Percentiles rank a stretch among this genome's conserved stretches.
phyloP scores from a whole-genome alignment of 2,113 vertebrate species.

The Trogon melanurus region DNA sequence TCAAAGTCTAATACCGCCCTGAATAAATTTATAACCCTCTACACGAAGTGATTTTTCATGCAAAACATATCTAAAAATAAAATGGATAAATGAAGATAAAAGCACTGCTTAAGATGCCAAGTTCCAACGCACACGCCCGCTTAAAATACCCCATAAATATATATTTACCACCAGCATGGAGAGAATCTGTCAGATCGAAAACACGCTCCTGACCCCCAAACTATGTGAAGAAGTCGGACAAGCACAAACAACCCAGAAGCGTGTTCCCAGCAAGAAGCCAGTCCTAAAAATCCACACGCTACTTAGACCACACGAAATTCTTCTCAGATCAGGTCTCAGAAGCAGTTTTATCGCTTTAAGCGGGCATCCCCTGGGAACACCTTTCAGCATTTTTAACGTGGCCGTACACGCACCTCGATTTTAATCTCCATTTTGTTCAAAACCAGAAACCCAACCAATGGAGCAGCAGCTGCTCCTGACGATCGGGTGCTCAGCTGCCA shows the following conservation, averaged over 20 bases:
- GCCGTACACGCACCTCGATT: not conserved
- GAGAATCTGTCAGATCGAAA: not conserved
- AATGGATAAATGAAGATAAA: not conserved
- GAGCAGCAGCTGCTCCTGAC: not conserved
- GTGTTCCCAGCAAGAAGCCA: accelerated
- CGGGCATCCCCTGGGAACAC: not conserved
- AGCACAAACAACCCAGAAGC: not conserved
- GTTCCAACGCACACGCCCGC: not conserved
- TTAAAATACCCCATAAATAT: not conserved
- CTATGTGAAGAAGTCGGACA: not conserved
- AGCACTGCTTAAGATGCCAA: not conserved
- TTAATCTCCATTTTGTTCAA: not conserved
- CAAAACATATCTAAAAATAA: not conserved
- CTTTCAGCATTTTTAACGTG: not conserved
- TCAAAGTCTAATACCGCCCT: not conserved
- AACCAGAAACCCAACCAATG: not conserved
- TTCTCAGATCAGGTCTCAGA: not conserved
- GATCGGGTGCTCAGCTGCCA: not conserved
- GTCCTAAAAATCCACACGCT: not conserved
- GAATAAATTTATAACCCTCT: not conserved
- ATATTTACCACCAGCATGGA: not conserved
- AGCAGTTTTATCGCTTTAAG: not conserved
- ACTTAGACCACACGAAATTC: not conserved
- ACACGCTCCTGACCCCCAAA: not conserved
- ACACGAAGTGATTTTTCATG: not conserved